A percentile compares a stretch with the other conserved stretches of the same genome.
Conservation (phyloP, 2,888 invertebrate species). For the Hydroisotoma schaefferi region DNA sequence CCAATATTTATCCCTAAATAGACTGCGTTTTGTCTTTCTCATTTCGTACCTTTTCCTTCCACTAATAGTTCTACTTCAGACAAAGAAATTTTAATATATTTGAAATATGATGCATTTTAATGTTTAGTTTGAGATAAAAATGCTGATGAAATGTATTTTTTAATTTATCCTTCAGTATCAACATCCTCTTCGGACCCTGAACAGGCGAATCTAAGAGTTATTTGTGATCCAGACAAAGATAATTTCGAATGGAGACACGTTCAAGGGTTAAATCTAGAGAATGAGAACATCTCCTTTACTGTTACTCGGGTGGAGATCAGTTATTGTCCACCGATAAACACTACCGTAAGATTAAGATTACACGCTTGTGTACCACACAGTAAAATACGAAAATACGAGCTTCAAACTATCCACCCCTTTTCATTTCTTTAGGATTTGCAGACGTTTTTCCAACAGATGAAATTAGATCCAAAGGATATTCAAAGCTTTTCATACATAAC, state of each 20-base stretch:
- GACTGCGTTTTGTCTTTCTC: no score
- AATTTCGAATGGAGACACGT: constrained; percentile 37
- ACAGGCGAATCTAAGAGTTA: constrained; percentile 24
- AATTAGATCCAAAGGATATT: constrained; percentile 36
- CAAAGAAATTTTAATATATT: neutral
- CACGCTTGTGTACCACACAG: no score
- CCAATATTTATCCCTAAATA: no score
- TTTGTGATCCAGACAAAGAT: constrained; percentile 35
- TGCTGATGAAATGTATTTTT: no score
- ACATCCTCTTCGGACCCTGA: constrained; percentile 28
- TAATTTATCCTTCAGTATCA: constrained; percentile 22
- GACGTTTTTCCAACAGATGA: constrained; percentile 31
- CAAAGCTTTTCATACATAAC: constrained; percentile 34
- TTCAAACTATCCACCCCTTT: no score
- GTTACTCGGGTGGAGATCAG: constrained; percentile 38
- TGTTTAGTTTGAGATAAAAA: neutral
- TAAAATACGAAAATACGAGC: neutral
- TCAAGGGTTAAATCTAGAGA: constrained; percentile 36
- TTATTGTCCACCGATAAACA: constrained; percentile 33
- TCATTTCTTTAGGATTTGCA: constrained; percentile 28
- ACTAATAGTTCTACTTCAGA: no score
- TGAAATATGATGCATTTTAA: neutral
- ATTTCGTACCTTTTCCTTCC: no score
- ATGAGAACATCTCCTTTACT: constrained; percentile 25
- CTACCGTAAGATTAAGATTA: constrained; percentile 14